Base-by-base conservation (phyloP, 2,888 invertebrate species). In the Abrostola tripartita region DNA sequence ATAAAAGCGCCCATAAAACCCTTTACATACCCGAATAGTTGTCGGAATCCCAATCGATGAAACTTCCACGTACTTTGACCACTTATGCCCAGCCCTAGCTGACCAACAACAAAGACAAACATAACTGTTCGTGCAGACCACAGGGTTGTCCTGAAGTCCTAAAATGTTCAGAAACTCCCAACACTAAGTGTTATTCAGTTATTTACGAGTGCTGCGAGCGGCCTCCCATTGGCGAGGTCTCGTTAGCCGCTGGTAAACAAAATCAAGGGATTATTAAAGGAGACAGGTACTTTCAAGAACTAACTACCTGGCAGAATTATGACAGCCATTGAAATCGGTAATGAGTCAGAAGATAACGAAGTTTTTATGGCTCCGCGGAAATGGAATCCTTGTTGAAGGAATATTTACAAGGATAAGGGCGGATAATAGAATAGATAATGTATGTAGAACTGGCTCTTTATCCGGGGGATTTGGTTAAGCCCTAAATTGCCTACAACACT, bases 171-270 rank as follows among this genome's bases (percentile, higher is more conserved):
- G 2, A n/a, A 61, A 62, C 66, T 76, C 67, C 68, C 71, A 69
- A 69, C 76, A 79, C 77, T 83, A 82, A 84, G 79, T 84, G 81
- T 83, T 84, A 84, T 85, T 84, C 80, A 81, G 85, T 84, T 84
- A 86, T 87, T 87, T 86, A 88, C 75, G 81, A 84, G 79, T 65
- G 75, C 70, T 71, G 56, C 71, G 59, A 51, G 51, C 72, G 68
- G 78, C 74, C 68, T 65, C 64, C 81, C 81, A 84, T 88, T 84
- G 85, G 79, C 61, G 76, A 60, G 76, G 76, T 61, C 81, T 83
- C 82, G 82, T 84, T 85, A 85, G 78, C 62, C 62, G 62, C 58
- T 69, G 73, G 81, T 71, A 83, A 85, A 83, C 81, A 81, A 82
- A 86, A 84, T 85, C 79, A 77, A 79, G 73, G 68, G 74, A 77